phyloP scores from a whole-genome alignment of 2,888 invertebrate genomes.

The Autographa pulchrina region DNA sequence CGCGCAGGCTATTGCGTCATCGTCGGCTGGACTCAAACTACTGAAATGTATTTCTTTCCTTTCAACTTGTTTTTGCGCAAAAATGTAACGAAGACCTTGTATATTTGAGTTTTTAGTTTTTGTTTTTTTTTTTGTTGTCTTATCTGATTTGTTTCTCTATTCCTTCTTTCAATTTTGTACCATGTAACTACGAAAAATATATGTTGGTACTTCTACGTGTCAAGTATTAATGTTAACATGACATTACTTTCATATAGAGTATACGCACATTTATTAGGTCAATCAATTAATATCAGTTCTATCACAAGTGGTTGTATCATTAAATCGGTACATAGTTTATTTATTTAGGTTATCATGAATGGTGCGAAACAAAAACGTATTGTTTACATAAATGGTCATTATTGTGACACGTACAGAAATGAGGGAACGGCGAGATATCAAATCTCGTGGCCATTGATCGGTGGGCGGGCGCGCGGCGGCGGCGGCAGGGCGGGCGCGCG shows the following conservation, averaged over 20 bases:
- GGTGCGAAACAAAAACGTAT: neutral
- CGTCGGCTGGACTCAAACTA: conserved; percentile 18
- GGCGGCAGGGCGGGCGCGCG: conserved; percentile 74
- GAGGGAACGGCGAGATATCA: conserved; percentile 71
- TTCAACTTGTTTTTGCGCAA: conserved; percentile 35
- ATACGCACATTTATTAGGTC: neutral
- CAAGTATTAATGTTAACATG: neutral
- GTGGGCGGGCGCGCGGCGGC: conserved; percentile 74
- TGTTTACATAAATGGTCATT: conserved; percentile 47
- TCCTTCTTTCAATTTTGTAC: neutral
- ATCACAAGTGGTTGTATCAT: neutral
- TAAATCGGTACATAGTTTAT: neutral
- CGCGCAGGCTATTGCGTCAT: conserved; percentile 48
- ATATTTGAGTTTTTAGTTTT: conserved; percentile 32
- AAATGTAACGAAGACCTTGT: conserved; percentile 31
- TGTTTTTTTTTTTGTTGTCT: conserved; percentile 24
- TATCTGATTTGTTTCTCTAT: conserved; percentile 18
- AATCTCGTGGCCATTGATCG: conserved; percentile 85
- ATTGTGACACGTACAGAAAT: conserved; percentile 47
- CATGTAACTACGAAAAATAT: neutral
- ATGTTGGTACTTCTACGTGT: neutral
- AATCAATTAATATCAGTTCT: neutral
- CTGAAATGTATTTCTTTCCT: conserved; percentile 26
- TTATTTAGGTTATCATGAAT: neutral
- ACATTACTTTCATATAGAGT: neutral